Evolutionary conservation across 2,113 vertebrate species (phyloP).

Genomic region (Gobiocypris rarus): DNA sequence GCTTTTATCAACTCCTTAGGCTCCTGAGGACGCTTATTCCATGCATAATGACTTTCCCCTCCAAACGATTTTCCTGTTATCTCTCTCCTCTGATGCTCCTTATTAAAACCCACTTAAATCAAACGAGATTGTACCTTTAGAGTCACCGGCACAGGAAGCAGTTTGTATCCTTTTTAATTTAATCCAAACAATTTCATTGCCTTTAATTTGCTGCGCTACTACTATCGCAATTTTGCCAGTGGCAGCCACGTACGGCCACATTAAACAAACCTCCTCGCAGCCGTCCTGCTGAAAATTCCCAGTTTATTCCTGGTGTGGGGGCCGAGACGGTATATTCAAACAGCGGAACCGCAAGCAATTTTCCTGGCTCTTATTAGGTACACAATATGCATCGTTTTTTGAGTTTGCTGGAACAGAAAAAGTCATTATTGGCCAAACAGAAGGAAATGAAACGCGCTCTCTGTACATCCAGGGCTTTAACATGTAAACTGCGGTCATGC

Average conservation of each 20-base stretch:
- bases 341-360: not conserved
- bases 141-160: slow-evolving; percentile 18
- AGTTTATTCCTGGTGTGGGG: not conserved
- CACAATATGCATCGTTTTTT: not conserved
- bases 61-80: slow-evolving; percentile 25
- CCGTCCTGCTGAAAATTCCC: not conserved
- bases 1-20: slow-evolving; percentile 26
- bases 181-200: slow-evolving; percentile 22
- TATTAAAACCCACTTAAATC: slow-evolving; percentile 56
- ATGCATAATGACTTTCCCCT: slow-evolving; percentile 17
- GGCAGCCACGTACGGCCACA: not conserved
- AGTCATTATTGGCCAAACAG: slow-evolving; percentile 41
- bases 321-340: not conserved
- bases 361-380: not conserved
- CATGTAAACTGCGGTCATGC: slow-evolving; percentile 29
- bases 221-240: slow-evolving; percentile 4
- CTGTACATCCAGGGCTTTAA: slow-evolving; percentile 30
- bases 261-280: not conserved
- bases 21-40: slow-evolving; percentile 23
- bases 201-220: slow-evolving; percentile 46
- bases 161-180: slow-evolving; percentile 40
- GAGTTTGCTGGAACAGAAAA: slow-evolving; percentile 23
- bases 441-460: slow-evolving; percentile 34
- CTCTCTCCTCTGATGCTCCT: slow-evolving; percentile 40
- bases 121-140: slow-evolving; percentile 40